Evolutionary conservation across 2,888 invertebrate genomes (phyloP).

Genomic region (Eupithecia tripunctaria): DNA sequence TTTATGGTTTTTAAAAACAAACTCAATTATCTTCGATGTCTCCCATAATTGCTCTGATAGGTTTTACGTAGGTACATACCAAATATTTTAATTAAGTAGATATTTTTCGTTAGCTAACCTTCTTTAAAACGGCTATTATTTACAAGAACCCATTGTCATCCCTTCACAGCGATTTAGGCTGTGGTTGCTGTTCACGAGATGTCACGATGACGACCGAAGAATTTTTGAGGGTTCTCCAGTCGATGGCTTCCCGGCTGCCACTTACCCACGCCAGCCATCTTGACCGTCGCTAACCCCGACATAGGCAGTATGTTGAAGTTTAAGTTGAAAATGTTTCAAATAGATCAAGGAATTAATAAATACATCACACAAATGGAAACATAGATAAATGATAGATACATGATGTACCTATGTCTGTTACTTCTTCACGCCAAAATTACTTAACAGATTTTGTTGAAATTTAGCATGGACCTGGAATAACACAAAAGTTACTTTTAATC

Average conservation of each 20-base stretch:
- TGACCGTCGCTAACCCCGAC: slow-evolving; percentile 44
- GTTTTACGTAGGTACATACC: neutral
- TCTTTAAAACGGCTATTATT: slow-evolving; percentile 3
- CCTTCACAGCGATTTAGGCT: slow-evolving; percentile 14
- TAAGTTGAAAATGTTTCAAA: neutral
- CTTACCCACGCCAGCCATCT: slow-evolving; percentile 76
- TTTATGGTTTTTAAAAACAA: no score
- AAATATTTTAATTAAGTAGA: neutral
- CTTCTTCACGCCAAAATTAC: no score
- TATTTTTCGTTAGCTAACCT: neutral
- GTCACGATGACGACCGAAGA: slow-evolving; percentile 56
- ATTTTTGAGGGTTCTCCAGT: slow-evolving; percentile 74
- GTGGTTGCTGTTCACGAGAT: slow-evolving; percentile 35
- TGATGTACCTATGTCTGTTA: no score
- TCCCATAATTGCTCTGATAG: no score
- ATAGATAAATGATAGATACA: no score
- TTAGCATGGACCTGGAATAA: no score
- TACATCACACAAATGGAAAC: no score
- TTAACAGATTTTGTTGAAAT: no score
- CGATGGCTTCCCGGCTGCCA: slow-evolving; percentile 67
- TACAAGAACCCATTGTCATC: slow-evolving; percentile 6
- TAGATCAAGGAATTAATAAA: no score
- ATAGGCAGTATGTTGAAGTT: slow-evolving; percentile 32
- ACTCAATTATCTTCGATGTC: no score
- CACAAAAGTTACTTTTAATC: no score